These are phyloP conservation scores for Rynchops niger DNA, from an alignment of 2,113 vertebrate genomes.

Conservation along the genomic window DNA sequence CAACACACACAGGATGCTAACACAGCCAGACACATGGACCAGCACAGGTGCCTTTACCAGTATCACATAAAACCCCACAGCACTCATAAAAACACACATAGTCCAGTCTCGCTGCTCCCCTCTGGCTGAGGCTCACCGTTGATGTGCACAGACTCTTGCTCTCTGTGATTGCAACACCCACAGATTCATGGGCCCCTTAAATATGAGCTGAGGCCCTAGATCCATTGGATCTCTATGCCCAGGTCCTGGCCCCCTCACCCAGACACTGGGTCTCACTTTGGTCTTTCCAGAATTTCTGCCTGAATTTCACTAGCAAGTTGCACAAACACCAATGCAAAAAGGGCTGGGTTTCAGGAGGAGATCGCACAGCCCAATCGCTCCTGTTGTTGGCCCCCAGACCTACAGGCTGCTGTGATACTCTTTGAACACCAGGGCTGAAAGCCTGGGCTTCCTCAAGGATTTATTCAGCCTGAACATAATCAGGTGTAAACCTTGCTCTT, in stretches of 20 bases:
- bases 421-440: background rate
- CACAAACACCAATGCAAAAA: accelerated
- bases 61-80: background rate
- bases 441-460: background rate
- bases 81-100: background rate
- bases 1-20: background rate
- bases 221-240: background rate
- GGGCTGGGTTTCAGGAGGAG: background rate
- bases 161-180: background rate
- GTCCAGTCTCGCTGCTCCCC: background rate
- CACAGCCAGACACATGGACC: background rate
- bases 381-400: background rate
- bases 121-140: accelerated
- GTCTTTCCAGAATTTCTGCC: background rate
- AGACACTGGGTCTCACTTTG: background rate
- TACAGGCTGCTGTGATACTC: background rate
- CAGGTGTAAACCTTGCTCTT: background rate
- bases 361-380: accelerated
- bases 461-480: accelerated
- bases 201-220: background rate
- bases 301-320: background rate
- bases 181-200: background rate
- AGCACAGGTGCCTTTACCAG: background rate
- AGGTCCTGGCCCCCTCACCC: background rate
- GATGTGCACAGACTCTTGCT: too few species aligned